Percentiles rank a stretch among this genome's conserved stretches.
These are phyloP conservation scores for Epiblema foenella DNA, from an alignment of 2,888 invertebrate species.

Conservation along the genomic window DNA sequence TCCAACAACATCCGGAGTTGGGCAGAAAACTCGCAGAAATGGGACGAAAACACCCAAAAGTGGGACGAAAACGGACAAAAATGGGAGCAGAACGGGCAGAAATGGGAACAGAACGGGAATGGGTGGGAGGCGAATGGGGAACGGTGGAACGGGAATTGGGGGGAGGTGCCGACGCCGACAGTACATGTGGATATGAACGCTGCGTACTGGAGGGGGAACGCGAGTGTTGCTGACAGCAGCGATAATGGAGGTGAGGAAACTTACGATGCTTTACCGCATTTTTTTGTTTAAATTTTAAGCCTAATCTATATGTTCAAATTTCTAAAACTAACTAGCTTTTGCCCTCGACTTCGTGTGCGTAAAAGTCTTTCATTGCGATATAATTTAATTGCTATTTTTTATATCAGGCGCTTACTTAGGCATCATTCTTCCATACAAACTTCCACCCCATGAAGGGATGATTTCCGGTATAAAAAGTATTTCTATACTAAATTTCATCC, in stretches of 20 bases:
- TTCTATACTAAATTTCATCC: too few relatives aligned
- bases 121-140: conserved; percentile 64
- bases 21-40: conserved; percentile 57
- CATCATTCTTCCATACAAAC: too few relatives aligned
- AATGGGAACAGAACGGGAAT: conserved; percentile 59
- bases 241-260: conserved; percentile 74
- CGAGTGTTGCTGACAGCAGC: conserved; percentile 78
- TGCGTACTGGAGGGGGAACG: conserved; percentile 76
- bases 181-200: conserved; percentile 78
- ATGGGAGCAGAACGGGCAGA: conserved; percentile 44
- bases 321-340: too few relatives aligned
- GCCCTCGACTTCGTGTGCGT: too few relatives aligned
- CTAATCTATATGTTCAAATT: too few relatives aligned
- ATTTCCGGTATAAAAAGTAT: too few relatives aligned
- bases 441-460: too few relatives aligned
- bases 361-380: too few relatives aligned
- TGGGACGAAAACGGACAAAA: conserved; percentile 45
- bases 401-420: too few relatives aligned
- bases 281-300: too few relatives aligned
- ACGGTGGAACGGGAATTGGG: conserved; percentile 74
- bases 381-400: too few relatives aligned
- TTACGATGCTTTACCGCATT: too few relatives aligned
- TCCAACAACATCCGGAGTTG: conserved; percentile 60
- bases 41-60: conserved; percentile 54
- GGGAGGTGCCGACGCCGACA: conserved; percentile 75